These are phyloP conservation scores for Eucidaris tribuloides DNA, from an alignment of 35 echinoderm and acorn worm genomes.

Conservation along the genomic window DNA sequence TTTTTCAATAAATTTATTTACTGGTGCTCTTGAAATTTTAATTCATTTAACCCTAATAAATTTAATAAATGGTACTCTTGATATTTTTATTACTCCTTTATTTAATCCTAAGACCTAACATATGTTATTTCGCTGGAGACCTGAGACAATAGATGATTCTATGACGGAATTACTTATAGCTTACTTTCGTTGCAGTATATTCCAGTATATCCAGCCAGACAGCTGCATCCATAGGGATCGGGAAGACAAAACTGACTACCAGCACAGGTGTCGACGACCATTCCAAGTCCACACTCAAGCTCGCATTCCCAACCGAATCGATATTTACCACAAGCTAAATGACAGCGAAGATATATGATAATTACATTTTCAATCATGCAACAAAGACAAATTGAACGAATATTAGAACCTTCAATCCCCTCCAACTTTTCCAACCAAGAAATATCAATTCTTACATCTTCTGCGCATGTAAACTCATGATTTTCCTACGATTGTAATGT, in stretches of 20 bases:
- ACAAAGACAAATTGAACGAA: too few species aligned
- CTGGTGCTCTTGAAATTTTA: background rate
- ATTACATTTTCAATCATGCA: too few species aligned
- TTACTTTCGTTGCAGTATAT: slow-evolving; percentile 35
- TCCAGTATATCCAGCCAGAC: slow-evolving; percentile 21
- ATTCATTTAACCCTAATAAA: background rate
- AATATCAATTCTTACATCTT: too few species aligned
- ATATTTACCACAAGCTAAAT: slow-evolving; percentile 35
- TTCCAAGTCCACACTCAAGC: background rate
- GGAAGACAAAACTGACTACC: slow-evolving; percentile 42
- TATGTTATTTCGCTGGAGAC: background rate
- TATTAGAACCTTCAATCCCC: too few species aligned
- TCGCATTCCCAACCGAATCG: slow-evolving; percentile 34
- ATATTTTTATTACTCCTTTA: background rate
- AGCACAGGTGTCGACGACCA: background rate
- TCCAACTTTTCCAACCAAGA: too few species aligned
- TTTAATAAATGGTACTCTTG: background rate
- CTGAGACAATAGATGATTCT: background rate
- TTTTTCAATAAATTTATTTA: background rate
- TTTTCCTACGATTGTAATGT: too few species aligned
- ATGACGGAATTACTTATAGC: background rate
- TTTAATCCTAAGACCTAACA: background rate
- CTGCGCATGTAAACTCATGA: too few species aligned
- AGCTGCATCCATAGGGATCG: slow-evolving; percentile 60
- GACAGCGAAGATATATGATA: too few species aligned